phyloP scores from a whole-genome alignment of 64 coral and sea anemone species.

The Trachythela sp. region DNA sequence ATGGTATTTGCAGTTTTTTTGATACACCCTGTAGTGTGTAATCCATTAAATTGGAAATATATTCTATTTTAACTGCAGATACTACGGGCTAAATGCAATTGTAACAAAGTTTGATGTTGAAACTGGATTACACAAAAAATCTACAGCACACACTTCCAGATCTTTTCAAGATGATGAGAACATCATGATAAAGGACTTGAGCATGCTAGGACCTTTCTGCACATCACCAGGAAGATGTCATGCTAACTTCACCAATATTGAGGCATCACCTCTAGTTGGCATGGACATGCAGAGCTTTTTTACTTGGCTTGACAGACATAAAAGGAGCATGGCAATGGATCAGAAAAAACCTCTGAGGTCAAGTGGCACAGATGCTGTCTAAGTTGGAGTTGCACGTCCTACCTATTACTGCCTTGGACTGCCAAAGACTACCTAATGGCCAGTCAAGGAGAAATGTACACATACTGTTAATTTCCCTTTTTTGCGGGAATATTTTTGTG shows the following conservation, averaged over 20 bases:
- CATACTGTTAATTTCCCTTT: no score
- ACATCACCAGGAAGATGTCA: constrained; percentile 28
- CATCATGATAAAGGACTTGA: constrained; percentile 35
- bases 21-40: no score
- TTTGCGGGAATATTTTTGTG: no score
- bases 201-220: constrained; percentile 40
- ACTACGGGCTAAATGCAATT: constrained; percentile 54
- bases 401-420: no score
- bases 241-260: constrained; percentile 30
- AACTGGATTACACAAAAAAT: constrained; percentile 32
- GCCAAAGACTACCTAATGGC: no score
- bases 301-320: constrained; percentile 37
- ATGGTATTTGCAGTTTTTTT: no score
- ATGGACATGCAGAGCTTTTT: constrained; percentile 14
- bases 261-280: constrained; percentile 1
- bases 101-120: constrained; percentile 32
- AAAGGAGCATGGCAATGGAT: constrained; percentile 27
- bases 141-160: constrained; percentile 27
- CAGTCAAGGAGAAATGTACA: no score
- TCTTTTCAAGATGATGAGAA: constrained; percentile 44
- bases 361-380: no score
- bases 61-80: neutral
- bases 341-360: neutral
- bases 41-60: neutral
- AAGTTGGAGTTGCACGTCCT: no score